Evolutionary conservation across 2,113 vertebrate species (phyloP), one percentile per base, ranked within the genome.

Genomic region (Bucco capensis): DNA sequence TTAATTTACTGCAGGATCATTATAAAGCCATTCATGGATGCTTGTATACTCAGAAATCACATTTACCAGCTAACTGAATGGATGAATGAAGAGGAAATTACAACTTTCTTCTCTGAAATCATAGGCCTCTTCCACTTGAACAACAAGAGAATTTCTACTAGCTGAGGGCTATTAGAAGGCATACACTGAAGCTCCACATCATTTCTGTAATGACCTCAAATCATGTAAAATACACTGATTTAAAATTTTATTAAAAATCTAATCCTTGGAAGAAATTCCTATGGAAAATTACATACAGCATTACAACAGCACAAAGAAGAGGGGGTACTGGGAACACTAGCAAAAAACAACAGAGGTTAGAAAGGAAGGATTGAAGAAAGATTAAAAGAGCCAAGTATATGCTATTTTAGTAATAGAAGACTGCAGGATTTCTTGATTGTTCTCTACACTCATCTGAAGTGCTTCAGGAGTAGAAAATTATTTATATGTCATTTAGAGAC

Each of bases 1-100:
- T 96, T 96, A 95, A 95, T 96, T 95, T 96, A 93, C 86, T 82
- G 84, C 92, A 94, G 58, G 24, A 93, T 96, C 96, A 93, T 95
- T 95, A 92, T 77, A 89, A 91, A 94, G 51, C 71, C 93, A 94
- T 95, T 96, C 93, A 94, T n/a, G 78, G 71, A 87, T 94, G 93
- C 90, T 95, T 95, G 75, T 94, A 80, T 95, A 92, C 89, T 93
- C 71, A 93, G 86, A 96, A 94, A 94, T 96, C 84, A 95, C 93
- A 94, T 96, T 96, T 96, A 93, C 93, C 64, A 80, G 84, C 81
- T 83, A 86, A 95, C 23, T 94, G 81, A 96, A 96, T 87, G 78
- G 50, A 71, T 93, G 92, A 95, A 95, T 94, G 78, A 73, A 83
- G 81, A 93, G 92, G 93, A 96, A 96, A 96, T 96, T 96, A 95